Conservation (phyloP, 2,888 invertebrate species). For the Carcina quercana region DNA sequence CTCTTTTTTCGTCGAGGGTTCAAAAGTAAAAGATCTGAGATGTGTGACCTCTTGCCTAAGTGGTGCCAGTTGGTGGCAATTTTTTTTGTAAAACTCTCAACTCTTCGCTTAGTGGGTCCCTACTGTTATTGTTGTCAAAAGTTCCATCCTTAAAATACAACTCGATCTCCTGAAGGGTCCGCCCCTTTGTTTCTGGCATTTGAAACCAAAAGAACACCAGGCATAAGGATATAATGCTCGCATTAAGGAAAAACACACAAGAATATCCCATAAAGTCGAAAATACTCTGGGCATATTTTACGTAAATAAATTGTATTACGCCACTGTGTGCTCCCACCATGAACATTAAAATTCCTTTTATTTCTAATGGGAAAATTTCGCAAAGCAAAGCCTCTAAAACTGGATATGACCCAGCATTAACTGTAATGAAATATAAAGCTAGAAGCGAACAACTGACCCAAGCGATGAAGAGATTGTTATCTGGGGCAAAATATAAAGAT, state of each 20-base stretch:
- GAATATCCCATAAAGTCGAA: slow-evolving; percentile 22
- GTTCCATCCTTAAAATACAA: slow-evolving; percentile 21
- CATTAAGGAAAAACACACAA: slow-evolving; percentile 25
- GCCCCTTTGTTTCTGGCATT: slow-evolving; percentile 28
- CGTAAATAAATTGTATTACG: slow-evolving; percentile 18
- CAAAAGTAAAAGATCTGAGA: too few species aligned
- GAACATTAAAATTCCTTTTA: slow-evolving; percentile 20
- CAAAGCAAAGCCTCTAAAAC: slow-evolving; percentile 22
- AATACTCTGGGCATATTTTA: slow-evolving; percentile 19
- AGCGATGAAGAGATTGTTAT: slow-evolving; percentile 3
- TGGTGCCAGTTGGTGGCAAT: too few species aligned
- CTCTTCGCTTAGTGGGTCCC: slow-evolving; percentile 4
- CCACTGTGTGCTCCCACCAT: slow-evolving; percentile 16
- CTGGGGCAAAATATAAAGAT: slow-evolving; percentile 13
- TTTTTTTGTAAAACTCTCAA: too few species aligned
- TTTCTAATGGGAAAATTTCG: slow-evolving; percentile 26
- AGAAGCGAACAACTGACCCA: slow-evolving; percentile 18
- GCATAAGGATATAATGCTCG: slow-evolving; percentile 17
- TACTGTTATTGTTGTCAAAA: slow-evolving; percentile 5
- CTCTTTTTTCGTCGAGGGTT: too few species aligned
- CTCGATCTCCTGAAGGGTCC: slow-evolving; percentile 29
- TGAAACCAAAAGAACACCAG: slow-evolving; percentile 20
- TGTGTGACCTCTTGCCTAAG: too few species aligned
- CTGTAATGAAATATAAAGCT: slow-evolving; percentile 19
- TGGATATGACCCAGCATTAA: slow-evolving; percentile 23